Percentiles rank a stretch among this genome's conserved stretches.
Conservation (phyloP, 2,113 vertebrate species). For the Haemorhous mexicanus region DNA sequence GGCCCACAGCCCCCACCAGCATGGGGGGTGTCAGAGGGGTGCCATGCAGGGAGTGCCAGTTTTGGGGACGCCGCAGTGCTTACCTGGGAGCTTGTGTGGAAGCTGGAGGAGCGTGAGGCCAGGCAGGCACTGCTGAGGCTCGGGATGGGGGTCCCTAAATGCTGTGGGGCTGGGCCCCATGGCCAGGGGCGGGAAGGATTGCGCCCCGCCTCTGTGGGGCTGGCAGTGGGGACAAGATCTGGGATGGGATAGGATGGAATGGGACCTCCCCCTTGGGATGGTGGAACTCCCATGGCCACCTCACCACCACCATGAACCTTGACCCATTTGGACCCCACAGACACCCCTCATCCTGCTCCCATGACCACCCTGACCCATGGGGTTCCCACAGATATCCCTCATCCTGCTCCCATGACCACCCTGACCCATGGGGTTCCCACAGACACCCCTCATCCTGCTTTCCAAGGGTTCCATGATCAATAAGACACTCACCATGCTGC, state of each 20-base stretch:
- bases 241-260: neutral
- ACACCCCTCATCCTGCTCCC: neutral
- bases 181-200: neutral
- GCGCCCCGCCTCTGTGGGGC: neutral
- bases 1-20: neutral
- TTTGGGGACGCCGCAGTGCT: neutral
- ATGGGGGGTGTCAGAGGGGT: neutral
- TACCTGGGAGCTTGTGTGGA: neutral
- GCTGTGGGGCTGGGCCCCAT: neutral
- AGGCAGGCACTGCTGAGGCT: neutral
- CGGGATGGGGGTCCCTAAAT: neutral
- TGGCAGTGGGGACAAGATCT: neutral
- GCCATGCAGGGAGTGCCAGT: neutral
- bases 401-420: no score
- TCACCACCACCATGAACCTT: neutral
- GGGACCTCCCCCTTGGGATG: neutral
- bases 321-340: neutral
- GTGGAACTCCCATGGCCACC: neutral
- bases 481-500: neutral
- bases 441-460: neutral
- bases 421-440: rapidly evolving
- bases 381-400: neutral
- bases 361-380: rapidly evolving
- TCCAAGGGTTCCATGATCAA: neutral
- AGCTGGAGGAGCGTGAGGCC: rapidly evolving